phyloP scores from a whole-genome alignment of 2,797 vertebrate genomes.

The Tokudaia muenninki region DNA sequence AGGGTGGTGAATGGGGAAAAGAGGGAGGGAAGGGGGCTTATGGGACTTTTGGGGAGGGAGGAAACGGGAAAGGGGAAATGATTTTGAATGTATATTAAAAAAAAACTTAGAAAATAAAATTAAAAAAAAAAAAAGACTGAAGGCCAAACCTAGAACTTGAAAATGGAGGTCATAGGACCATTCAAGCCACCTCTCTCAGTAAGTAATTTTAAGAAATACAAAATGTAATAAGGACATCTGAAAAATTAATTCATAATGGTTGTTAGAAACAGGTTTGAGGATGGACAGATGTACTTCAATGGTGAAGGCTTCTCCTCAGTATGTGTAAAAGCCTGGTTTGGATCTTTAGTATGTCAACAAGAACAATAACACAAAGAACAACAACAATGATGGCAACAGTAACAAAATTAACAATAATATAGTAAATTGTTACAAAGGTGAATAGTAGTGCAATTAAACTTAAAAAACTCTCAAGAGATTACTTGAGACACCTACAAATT shows the following conservation, averaged over 20 bases:
- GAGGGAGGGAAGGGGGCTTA: too few species aligned
- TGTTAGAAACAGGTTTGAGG: background rate
- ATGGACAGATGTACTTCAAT: background rate
- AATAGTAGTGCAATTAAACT: background rate
- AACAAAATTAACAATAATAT: background rate
- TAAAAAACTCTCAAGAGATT: background rate
- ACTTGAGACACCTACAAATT: background rate
- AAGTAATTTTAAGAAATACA: too few species aligned
- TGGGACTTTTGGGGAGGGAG: too few species aligned
- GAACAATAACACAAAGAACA: background rate
- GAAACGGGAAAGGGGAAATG: too few species aligned
- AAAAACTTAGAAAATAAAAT: too few species aligned
- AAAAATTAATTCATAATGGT: background rate
- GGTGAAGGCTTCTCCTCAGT: background rate
- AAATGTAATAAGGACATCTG: background rate
- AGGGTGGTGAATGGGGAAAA: too few species aligned
- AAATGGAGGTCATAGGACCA: too few species aligned
- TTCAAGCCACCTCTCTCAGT: too few species aligned
- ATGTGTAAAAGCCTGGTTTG: background rate
- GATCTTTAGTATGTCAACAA: background rate
- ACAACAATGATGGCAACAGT: background rate
- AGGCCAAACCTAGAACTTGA: too few species aligned
- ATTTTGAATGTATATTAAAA: too few species aligned
- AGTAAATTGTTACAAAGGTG: too few species aligned
- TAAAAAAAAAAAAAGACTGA: too few species aligned